phyloP scores from a whole-genome alignment of 2,797 vertebrate genomes.

The Borostomias antarcticus region DNA sequence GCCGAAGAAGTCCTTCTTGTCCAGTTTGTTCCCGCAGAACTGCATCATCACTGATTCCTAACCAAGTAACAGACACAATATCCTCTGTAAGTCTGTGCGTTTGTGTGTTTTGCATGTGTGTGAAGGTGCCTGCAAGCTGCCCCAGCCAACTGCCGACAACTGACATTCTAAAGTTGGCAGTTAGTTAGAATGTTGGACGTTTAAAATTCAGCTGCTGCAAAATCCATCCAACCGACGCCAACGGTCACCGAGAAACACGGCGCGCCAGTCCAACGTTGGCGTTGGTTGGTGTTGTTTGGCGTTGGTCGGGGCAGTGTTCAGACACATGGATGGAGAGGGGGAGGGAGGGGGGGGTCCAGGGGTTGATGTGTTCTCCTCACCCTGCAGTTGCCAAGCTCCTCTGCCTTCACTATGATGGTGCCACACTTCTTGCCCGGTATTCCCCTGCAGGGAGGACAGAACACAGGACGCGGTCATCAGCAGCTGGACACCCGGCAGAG shows the following conservation, averaged over 20 bases:
- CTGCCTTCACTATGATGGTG: constrained; percentile 90
- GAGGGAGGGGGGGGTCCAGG: too few relatives aligned
- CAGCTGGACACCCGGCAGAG: not conserved
- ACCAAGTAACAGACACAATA: constrained; percentile 15
- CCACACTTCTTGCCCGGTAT: constrained; percentile 92
- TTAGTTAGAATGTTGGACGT: too few relatives aligned
- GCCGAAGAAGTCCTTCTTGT: constrained; percentile 96
- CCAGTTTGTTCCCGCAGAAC: constrained; percentile 92
- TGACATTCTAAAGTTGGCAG: too few relatives aligned
- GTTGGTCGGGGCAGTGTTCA: too few relatives aligned
- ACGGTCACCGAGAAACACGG: too few relatives aligned
- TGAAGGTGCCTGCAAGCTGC: not conserved
- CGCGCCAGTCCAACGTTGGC: too few relatives aligned
- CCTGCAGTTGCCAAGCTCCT: constrained; percentile 93
- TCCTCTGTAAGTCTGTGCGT: constrained; percentile 14
- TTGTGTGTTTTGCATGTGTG: constrained; percentile 4
- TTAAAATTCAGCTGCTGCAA: too few relatives aligned
- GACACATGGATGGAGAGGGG: not conserved
- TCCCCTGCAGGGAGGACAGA: constrained; percentile 86
- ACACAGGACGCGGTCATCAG: constrained; percentile 21
- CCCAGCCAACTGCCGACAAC: too few relatives aligned
- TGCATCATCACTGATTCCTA: constrained; percentile 95
- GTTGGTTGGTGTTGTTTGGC: too few relatives aligned
- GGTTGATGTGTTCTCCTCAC: constrained; percentile 76
- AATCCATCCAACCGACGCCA: too few relatives aligned